Percentiles rank a stretch among this genome's conserved stretches.
Evolutionary conservation across 2,888 invertebrate species (phyloP).

Genomic region (Drosophila kokeensis): DNA sequence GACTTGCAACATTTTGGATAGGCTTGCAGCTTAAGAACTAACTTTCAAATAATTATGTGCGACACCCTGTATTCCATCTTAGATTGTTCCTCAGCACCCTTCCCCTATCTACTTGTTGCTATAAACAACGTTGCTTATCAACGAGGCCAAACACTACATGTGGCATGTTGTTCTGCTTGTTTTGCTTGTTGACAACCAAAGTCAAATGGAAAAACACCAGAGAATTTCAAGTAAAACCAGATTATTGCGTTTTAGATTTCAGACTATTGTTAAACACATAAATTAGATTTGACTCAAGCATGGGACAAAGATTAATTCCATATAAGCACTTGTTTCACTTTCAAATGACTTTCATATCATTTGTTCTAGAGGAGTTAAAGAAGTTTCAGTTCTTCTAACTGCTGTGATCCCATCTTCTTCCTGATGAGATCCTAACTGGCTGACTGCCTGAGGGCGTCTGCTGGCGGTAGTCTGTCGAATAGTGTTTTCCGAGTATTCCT

Average conservation of each 20-base stretch:
- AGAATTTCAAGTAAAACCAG: conserved; percentile 24
- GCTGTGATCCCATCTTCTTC: no score
- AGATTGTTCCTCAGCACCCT: not conserved
- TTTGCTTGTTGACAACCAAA: conserved; percentile 23
- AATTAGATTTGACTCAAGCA: not conserved
- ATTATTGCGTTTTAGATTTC: conserved; percentile 18
- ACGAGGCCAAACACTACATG: not conserved
- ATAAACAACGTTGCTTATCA: conserved; percentile 10
- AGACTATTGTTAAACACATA: not conserved
- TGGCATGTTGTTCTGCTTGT: not conserved
- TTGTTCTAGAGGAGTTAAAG: not conserved
- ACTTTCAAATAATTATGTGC: not conserved
- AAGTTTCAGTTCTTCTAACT: not conserved
- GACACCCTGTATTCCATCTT: conserved; percentile 14
- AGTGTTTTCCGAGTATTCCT: not conserved
- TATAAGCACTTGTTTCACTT: not conserved
- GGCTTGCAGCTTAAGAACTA: not conserved
- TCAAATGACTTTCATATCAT: not conserved
- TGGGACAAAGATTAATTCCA: conserved; percentile 1
- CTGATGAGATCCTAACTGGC: no score
- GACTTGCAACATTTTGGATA: not conserved
- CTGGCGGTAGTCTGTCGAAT: no score
- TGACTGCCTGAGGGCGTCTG: no score
- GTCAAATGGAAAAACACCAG: conserved; percentile 34
- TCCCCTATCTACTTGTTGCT: not conserved